Base-by-base conservation (phyloP, 2,888 invertebrate genomes). In the Mesorhabditis sp. region DNA sequence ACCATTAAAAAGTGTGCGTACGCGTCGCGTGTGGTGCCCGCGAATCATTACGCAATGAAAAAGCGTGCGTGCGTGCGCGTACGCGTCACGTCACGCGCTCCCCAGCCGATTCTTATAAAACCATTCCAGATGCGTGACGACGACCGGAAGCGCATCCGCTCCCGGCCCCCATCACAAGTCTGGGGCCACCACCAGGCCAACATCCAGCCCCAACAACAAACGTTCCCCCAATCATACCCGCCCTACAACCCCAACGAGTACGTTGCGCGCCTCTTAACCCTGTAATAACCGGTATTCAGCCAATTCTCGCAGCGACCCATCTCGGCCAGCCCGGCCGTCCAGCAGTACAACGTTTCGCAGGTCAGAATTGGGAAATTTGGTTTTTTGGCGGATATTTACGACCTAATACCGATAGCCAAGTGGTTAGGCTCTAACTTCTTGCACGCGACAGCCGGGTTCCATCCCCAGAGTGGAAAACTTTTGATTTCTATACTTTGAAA, bases 101-200 rank as follows among this genome's bases (percentile, higher is more conserved):
- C 28, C 28, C 28, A 28, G 28, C 28, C 28, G 28, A 28, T 28
- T 28, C 28, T 28, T 28, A 28, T 28, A 28, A 28, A 6, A 68
- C 28, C 4, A 66, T 72, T 77, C 13, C 73, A 78, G 78, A 78
- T 78, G 78, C 61, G 78, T 50, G 70, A 67, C 42, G 76, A 76
- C 41, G 75, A 78, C 61, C 76, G 74, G 67, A 74, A 76, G 28
- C 62, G 74, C 65, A 62, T 72, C 4, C 69, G 70, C 13, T 73
- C 76, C 28, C 61, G 77, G 58, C 76, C 76, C 44, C 76, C 77
- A 44, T 71, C 71, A 4, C 68, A 72, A 1, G 71, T 75, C 42
- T 77, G 76, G 58, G 76, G 66, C 73, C 44, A 63, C 69, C 63
- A 62, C 71, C 69, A 64, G 70, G 45, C 41, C 67, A 7, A 13